Conservation (phyloP, 2,797 vertebrate species). For the Myiothlypis coronata region DNA sequence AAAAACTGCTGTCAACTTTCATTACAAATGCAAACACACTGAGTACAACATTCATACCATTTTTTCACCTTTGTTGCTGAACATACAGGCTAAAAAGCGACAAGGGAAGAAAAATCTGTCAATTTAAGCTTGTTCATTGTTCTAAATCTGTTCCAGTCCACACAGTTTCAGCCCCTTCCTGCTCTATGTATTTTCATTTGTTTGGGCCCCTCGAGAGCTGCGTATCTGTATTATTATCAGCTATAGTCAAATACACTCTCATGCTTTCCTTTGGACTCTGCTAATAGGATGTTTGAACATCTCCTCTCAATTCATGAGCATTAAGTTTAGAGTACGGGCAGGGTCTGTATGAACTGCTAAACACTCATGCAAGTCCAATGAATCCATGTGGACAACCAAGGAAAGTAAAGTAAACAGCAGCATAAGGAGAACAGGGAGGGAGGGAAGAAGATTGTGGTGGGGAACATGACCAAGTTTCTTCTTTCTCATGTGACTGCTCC, state of each 20-base stretch:
- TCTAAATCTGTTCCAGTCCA: constrained; percentile 46
- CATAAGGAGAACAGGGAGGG: constrained; percentile 11
- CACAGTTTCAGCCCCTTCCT: constrained; percentile 57
- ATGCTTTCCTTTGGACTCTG: constrained; percentile 40
- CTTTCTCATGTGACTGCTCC: constrained; percentile 69
- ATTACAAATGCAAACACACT: constrained; percentile 68
- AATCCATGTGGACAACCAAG: constrained; percentile 43
- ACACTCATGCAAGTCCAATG: constrained; percentile 31
- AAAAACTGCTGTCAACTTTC: constrained; percentile 52
- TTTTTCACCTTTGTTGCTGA: constrained; percentile 64
- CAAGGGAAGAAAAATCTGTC: constrained; percentile 41
- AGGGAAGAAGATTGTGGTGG: constrained; percentile 40
- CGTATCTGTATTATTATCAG: neutral
- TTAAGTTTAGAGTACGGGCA: neutral
- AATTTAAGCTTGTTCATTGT: neutral
- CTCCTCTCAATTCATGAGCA: constrained; percentile 9
- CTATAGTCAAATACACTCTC: neutral
- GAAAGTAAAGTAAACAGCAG: constrained; percentile 58
- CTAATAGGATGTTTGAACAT: neutral
- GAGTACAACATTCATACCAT: constrained; percentile 66
- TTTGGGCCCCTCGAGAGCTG: constrained; percentile 36
- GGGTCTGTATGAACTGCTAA: constrained; percentile 25
- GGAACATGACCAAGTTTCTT: constrained; percentile 62
- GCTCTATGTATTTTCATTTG: neutral
- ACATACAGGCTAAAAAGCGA: constrained; percentile 69